Conservation (phyloP, 2,797 vertebrate genomes). For the Orestias chungarensis region DNA sequence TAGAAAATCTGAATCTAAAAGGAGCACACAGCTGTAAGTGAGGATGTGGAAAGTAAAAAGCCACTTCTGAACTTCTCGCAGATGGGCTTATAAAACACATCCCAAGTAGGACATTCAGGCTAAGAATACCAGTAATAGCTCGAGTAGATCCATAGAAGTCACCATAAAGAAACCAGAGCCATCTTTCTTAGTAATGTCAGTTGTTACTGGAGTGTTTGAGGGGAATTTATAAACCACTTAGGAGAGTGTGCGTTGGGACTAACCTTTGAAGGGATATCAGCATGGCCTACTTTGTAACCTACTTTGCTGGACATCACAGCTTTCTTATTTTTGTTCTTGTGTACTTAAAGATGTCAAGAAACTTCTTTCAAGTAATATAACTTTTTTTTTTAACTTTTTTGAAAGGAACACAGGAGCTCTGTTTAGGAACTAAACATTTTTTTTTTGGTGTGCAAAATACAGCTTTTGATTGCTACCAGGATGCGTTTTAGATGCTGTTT, state of each 20-base stretch:
- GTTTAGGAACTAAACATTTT: background rate
- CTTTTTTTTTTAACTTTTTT: conserved; percentile 10
- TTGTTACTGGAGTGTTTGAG: conserved; percentile 48
- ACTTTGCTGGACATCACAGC: conserved; percentile 57
- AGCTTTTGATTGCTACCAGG: background rate
- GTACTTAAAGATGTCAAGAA: conserved; percentile 38
- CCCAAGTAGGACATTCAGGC: conserved; percentile 60
- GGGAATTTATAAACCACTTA: conserved; percentile 71
- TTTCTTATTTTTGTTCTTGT: conserved; percentile 48
- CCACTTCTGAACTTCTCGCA: conserved; percentile 34
- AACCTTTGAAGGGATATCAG: conserved; percentile 65
- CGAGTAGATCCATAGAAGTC: conserved; percentile 16
- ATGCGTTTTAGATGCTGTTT: conserved; percentile 1
- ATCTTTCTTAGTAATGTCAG: conserved; percentile 14
- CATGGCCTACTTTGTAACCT: conserved; percentile 73
- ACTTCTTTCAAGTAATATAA: conserved; percentile 31
- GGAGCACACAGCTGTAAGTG: conserved; percentile 33
- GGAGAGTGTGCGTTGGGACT: conserved; percentile 57
- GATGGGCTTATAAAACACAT: conserved; percentile 49
- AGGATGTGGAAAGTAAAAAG: conserved; percentile 37
- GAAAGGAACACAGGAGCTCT: background rate
- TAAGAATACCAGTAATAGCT: conserved; percentile 59
- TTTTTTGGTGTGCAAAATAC: background rate
- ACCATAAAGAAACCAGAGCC: conserved; percentile 37
- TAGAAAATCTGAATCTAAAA: conserved; percentile 28